Conservation (phyloP, 2,113 vertebrate genomes). For the human region GRCh38 chr2:102506001-102506500, state of each 20-base stretch:
- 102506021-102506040: background rate
- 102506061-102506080: background rate
- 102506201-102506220: slow-evolving; percentile 7
- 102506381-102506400: background rate
- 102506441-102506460: background rate
- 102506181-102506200: background rate
- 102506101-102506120: background rate
- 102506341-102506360: background rate
- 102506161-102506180: background rate
- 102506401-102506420: background rate
- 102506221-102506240: background rate
- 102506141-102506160: background rate
- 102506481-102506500: background rate
- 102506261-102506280: background rate
- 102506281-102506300: slow-evolving; percentile 16
- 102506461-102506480: background rate
- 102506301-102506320: background rate
- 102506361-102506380: background rate
- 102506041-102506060: background rate
- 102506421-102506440: background rate
- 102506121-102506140: background rate
- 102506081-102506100: background rate
- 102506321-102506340: background rate
- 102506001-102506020: background rate
- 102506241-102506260: background rate